Evolutionary conservation across 2,113 vertebrate genomes (phyloP).

Genomic region (Mungos mungo): DNA sequence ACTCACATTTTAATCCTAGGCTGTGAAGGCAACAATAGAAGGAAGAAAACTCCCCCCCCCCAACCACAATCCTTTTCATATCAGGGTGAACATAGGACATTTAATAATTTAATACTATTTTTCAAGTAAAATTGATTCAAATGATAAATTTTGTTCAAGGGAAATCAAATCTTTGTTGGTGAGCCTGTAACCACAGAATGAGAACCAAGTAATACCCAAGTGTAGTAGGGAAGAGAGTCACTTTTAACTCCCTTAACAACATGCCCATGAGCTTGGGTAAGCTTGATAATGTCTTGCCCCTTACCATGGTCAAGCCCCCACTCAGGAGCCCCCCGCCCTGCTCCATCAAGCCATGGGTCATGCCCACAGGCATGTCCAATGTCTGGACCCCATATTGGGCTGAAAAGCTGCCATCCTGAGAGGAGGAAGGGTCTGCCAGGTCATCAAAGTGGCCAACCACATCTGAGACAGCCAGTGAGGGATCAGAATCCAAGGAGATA

Average conservation of each 20-base stretch:
- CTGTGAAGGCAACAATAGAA: conserved; percentile 16
- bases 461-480: conserved; percentile 90
- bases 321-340: conserved; percentile 87
- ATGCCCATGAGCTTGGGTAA: conserved; percentile 62
- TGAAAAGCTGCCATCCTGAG: conserved; percentile 84
- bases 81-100: not conserved
- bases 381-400: conserved; percentile 89
- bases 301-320: conserved; percentile 83
- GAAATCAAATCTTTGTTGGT: conserved; percentile 40
- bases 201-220: conserved; percentile 16
- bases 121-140: conserved; percentile 44
- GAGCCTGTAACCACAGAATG: not conserved
- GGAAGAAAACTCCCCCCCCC: not conserved
- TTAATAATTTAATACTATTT: conserved; percentile 46
- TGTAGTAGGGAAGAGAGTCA: not conserved
- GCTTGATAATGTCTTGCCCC: conserved; percentile 18
- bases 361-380: conserved; percentile 90
- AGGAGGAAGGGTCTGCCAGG: conserved; percentile 87
- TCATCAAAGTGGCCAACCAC: conserved; percentile 92
- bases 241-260: conserved; percentile 78
- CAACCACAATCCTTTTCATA: conserved; percentile 42
- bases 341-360: conserved; percentile 87
- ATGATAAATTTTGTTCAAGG: conserved; percentile 1
- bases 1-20: conserved; percentile 27
- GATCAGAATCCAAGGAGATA: conserved; percentile 92